Evolutionary conservation across 2,797 vertebrate genomes (phyloP).

Genomic region (Danio choprae): DNA sequence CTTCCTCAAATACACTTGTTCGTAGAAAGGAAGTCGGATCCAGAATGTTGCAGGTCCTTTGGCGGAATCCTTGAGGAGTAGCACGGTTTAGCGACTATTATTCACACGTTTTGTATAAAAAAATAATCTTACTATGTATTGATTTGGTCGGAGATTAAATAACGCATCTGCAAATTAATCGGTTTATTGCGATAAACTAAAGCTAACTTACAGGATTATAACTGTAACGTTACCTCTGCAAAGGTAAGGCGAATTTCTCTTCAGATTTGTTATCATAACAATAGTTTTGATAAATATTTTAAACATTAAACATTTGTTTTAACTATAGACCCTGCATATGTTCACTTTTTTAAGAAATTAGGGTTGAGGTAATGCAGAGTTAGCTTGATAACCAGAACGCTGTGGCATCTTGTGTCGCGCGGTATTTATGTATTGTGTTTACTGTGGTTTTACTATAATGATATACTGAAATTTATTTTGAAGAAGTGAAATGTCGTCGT

Average conservation of each 20-base stretch:
- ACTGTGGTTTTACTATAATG: neutral
- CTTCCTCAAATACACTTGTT: neutral
- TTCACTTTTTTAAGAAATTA: neutral
- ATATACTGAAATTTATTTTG: neutral
- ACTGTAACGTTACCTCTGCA: neutral
- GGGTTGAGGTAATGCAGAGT: neutral
- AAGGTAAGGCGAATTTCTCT: neutral
- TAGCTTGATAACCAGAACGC: neutral
- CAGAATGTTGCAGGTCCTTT: neutral
- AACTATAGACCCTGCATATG: neutral
- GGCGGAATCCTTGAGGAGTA: neutral
- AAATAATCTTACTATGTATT: neutral
- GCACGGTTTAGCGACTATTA: neutral
- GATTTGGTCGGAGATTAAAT: neutral
- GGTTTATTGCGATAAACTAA: too few relatives aligned
- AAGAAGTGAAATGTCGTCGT: slow-evolving; percentile 73
- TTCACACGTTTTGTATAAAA: too few relatives aligned
- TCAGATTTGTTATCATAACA: neutral
- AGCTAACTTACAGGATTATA: neutral
- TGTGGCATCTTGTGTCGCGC: neutral
- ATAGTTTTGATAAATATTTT: neutral
- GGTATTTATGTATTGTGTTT: neutral
- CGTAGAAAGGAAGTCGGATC: neutral
- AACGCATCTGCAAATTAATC: neutral
- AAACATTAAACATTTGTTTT: neutral